A percentile compares a stretch with the other conserved stretches of the same genome.
Evolutionary conservation across 30 jellyfish, hydroid and myxozoan genomes (phyloP).

Genomic region (Turritopsis rubra): DNA sequence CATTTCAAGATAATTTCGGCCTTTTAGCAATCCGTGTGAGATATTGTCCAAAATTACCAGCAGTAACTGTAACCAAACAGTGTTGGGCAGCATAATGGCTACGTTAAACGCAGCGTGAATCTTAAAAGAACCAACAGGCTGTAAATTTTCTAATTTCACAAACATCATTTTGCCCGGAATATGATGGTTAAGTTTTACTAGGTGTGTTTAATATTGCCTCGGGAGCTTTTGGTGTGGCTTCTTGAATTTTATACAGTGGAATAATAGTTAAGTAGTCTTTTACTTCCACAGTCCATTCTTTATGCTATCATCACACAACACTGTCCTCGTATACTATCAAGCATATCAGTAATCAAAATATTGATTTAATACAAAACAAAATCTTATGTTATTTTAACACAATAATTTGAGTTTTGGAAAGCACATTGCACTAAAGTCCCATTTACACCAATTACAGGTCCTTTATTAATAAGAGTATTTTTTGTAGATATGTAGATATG

Average conservation of each 20-base stretch:
- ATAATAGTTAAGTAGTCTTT: background rate
- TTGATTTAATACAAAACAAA: too few species aligned
- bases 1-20: background rate
- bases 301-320: background rate
- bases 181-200: background rate
- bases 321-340: too few species aligned
- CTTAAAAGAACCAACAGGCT: conserved; percentile 20
- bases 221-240: background rate
- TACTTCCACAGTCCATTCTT: background rate
- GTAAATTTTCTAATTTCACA: background rate
- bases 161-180: background rate
- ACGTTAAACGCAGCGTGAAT: conserved; percentile 14
- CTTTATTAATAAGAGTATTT: too few species aligned
- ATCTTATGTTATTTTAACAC: too few species aligned
- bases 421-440: background rate
- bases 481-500: too few species aligned
- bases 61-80: background rate
- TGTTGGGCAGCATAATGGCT: background rate
- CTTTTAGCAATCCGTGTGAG: background rate
- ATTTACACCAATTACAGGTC: too few species aligned
- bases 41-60: background rate
- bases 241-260: background rate
- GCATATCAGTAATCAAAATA: background rate
- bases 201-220: background rate
- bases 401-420: background rate